Base-by-base conservation (phyloP, 2,888 invertebrate genomes). In the Plebejus melissa region DNA sequence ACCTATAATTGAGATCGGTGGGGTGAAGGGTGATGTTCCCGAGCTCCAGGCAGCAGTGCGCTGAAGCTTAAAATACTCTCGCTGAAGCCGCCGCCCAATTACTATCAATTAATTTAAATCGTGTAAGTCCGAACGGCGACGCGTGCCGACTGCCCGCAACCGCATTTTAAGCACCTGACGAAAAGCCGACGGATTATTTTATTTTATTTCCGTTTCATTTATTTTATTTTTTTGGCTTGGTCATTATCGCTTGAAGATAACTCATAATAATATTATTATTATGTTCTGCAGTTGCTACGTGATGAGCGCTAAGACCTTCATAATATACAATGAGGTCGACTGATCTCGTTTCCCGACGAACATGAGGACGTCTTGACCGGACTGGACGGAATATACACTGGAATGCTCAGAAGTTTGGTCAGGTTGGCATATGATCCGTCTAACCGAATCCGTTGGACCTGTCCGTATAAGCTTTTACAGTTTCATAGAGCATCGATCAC, bases 61-160 rank as follows among this genome's bases (percentile, higher is more conserved):
- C 16, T 54, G 58, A 58, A 58, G 58, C 58, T 58, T 58, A 58
- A 58, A 58, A 58, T n/a, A n/a, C 58, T 58, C 22, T 11, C n/a
- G 22, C 58, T 6, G 0, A 22, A 13, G 32, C 32, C 5, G 65
- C 65, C 36, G 32, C 11, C 65, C 65, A 65, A 65, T 65, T 65
- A 65, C 32, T 65, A 65, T 65, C 65, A 32, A 65, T 65, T 65
- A 65, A 65, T 65, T 65, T 36, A 65, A 65, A 65, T 65, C 65
- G 60, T 60, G 60, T 28, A 28, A 60, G 60, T 60, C 60, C 60
- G 28, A 22, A 4, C 22, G 60, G 28, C 60, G 60, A 65, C 36
- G 11, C 13, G 65, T 36, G 32, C 54, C 54, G 54, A 54, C 54
- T 54, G 54, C 16, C 65, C 65, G 16, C 13, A 36, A 5, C 32